Percentiles rank a stretch among this genome's conserved stretches.
Evolutionary conservation across 2,888 invertebrate genomes (phyloP).

Genomic region (Cerceris ruficornis): DNA sequence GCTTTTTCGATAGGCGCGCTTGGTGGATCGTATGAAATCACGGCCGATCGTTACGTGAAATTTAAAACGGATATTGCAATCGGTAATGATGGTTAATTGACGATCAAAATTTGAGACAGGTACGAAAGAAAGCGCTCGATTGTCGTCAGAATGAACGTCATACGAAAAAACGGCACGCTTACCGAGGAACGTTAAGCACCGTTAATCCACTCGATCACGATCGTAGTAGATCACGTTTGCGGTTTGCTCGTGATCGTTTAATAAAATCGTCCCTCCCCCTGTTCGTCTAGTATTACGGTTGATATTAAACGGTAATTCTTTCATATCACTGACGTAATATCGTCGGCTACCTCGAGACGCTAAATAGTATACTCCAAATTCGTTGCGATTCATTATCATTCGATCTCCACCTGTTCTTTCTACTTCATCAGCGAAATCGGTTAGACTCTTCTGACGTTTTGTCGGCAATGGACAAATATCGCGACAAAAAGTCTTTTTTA

Average conservation of each 20-base stretch:
- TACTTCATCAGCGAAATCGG: too few relatives aligned
- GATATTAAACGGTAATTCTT: neutral
- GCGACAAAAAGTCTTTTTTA: too few relatives aligned
- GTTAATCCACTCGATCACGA: conserved; percentile 63
- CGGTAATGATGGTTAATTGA: conserved; percentile 31
- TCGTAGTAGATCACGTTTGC: conserved; percentile 27
- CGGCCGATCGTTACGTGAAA: conserved; percentile 4
- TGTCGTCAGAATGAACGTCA: conserved; percentile 56
- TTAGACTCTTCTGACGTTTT: too few relatives aligned
- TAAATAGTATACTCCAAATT: too few relatives aligned
- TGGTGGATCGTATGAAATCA: conserved; percentile 30
- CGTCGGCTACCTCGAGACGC: too few relatives aligned
- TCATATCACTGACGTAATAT: neutral
- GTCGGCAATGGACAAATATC: too few relatives aligned
- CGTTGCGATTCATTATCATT: too few relatives aligned
- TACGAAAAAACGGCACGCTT: conserved; percentile 30
- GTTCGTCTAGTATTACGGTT: neutral
- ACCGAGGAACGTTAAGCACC: conserved; percentile 67
- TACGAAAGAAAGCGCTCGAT: conserved; percentile 60
- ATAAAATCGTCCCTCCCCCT: neutral
- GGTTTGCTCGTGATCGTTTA: neutral
- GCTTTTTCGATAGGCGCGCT: neutral
- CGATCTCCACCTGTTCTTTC: too few relatives aligned
- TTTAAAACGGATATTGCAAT: neutral
- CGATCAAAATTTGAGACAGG: conserved; percentile 44